Percentiles rank a stretch among this genome's conserved stretches.
These are phyloP conservation scores for Pelochelys cantorii DNA, from an alignment of 2,797 vertebrate species.

Conservation along the genomic window DNA sequence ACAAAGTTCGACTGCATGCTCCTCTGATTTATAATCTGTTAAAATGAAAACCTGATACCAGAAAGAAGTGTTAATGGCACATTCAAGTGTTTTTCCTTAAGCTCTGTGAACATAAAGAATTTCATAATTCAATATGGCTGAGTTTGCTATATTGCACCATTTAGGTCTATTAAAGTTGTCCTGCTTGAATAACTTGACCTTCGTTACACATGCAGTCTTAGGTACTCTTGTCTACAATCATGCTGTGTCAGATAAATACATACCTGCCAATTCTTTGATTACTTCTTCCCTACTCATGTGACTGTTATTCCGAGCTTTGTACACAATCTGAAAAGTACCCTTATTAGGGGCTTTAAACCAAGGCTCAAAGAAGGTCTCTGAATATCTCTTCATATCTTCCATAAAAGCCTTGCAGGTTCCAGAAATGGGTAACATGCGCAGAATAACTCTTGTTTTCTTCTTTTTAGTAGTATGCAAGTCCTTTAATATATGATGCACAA, in stretches of 20 bases:
- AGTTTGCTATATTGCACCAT: not conserved
- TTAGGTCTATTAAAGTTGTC: not conserved
- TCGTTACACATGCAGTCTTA: not conserved
- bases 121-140: not conserved
- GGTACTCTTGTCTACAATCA: not conserved
- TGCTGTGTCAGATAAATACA: not conserved
- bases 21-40: not conserved
- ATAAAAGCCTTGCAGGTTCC: conserved; percentile 94
- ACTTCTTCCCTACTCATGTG: conserved; percentile 93
- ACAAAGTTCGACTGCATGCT: not conserved
- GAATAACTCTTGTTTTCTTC: conserved; percentile 92
- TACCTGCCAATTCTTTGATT: conserved; percentile 95
- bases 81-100: not conserved
- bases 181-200: not conserved
- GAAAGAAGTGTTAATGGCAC: not conserved
- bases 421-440: conserved; percentile 94
- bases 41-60: not conserved
- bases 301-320: conserved; percentile 95
- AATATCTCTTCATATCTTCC: conserved; percentile 93
- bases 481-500: conserved; percentile 93
- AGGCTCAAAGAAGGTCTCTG: conserved; percentile 90
- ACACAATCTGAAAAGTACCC: conserved; percentile 93
- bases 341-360: conserved; percentile 94
- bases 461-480: conserved; percentile 93
- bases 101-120: not conserved